Evolutionary conservation across 2,888 invertebrate species (phyloP).

Genomic region (Dicranocentrus wangi): DNA sequence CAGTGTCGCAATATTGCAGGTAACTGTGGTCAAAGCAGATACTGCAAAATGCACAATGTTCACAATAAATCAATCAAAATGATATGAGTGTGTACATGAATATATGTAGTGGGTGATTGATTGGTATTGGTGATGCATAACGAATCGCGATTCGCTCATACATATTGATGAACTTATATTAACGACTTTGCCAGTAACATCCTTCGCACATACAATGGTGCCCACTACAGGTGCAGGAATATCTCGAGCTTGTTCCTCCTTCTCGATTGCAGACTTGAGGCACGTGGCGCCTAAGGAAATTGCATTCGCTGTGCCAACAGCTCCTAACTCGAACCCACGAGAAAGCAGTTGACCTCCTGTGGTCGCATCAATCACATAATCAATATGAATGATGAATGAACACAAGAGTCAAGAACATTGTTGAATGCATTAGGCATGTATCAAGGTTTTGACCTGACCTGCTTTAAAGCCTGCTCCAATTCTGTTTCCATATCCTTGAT

Average conservation of each 20-base stretch:
- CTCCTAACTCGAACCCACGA: constrained; percentile 50
- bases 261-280: constrained; percentile 21
- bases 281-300: constrained; percentile 25
- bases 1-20: constrained; percentile 27
- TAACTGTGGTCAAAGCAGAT: constrained; percentile 16
- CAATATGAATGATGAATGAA: too few relatives aligned
- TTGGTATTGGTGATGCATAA: neutral
- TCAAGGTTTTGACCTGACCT: constrained; percentile 10
- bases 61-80: neutral
- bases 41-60: constrained; percentile 12
- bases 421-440: neutral
- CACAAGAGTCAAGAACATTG: too few relatives aligned
- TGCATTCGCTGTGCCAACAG: constrained; percentile 31
- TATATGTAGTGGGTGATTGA: neutral
- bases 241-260: constrained; percentile 11
- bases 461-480: constrained; percentile 53
- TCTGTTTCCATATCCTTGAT: constrained; percentile 30
- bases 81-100: too few relatives aligned
- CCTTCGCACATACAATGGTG: constrained; percentile 24
- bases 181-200: constrained; percentile 53
- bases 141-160: too few relatives aligned
- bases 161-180: constrained; percentile 56
- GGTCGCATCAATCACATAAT: neutral
- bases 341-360: constrained; percentile 56
- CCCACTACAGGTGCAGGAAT: constrained; percentile 37